phyloP scores from a whole-genome alignment of 1,140 invertebrate species.

The Holcopasites calliopsidis region DNA sequence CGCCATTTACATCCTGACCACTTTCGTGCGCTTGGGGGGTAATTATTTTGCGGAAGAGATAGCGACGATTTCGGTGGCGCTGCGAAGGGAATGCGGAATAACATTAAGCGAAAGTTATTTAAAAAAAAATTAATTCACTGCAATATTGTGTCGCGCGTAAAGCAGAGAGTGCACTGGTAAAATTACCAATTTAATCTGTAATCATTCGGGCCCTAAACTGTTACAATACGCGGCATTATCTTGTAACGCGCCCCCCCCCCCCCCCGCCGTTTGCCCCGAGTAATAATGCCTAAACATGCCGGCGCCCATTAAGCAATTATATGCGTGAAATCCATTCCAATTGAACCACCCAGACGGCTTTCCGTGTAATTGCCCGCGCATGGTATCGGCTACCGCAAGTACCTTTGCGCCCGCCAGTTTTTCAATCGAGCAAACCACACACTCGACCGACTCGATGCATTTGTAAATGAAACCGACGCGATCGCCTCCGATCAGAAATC shows the following conservation, averaged over 20 bases:
- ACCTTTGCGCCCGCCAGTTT: conserved; percentile 13
- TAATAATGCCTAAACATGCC: conserved; percentile 49
- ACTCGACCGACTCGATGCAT: not conserved
- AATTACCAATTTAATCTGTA: conserved; percentile 36
- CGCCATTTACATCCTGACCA: not conserved
- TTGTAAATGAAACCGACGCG: not conserved
- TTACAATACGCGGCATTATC: conserved; percentile 32
- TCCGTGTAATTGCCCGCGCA: conserved; percentile 28
- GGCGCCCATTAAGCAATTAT: conserved; percentile 49
- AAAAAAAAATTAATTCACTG: too few species aligned
- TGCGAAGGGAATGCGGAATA: not conserved
- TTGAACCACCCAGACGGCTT: conserved; percentile 41
- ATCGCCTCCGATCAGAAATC: too few species aligned
- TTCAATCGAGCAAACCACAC: not conserved
- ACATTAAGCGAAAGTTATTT: too few species aligned
- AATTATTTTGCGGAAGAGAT: conserved; percentile 16
- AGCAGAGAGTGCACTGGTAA: conserved; percentile 25
- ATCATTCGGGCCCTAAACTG: conserved; percentile 25
- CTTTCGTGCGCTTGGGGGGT: not conserved
- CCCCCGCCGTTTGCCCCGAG: conserved; percentile 33
- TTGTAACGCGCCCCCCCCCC: conserved; percentile 15
- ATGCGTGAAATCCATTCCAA: conserved; percentile 46
- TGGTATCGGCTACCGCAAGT: conserved; percentile 21
- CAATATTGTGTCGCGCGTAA: not conserved
- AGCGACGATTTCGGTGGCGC: not conserved